Percentiles rank a stretch among this genome's conserved stretches.
These are phyloP conservation scores for Saguinus oedipus DNA, from an alignment of 2,797 vertebrate species.

Conservation along the genomic window DNA sequence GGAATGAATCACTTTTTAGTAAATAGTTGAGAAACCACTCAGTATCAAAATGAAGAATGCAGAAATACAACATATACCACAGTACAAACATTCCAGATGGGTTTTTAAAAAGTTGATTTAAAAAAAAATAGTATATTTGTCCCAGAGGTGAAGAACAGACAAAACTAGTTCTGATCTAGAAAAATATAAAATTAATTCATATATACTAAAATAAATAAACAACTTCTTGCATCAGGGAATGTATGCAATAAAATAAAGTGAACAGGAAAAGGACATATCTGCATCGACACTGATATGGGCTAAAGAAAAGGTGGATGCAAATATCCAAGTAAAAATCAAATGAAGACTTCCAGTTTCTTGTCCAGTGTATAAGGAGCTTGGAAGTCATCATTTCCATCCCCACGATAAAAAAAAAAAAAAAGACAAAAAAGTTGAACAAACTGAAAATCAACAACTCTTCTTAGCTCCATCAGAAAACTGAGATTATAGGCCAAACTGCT, in stretches of 20 bases:
- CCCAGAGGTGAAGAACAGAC: not conserved
- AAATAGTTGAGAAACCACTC: not conserved
- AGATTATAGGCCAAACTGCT: not conserved
- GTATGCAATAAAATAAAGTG: conserved; percentile 1
- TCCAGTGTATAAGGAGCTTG: not conserved
- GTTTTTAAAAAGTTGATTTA: not conserved
- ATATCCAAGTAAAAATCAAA: conserved; percentile 20
- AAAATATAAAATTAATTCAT: conserved; percentile 26
- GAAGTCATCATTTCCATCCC: not conserved
- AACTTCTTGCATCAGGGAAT: conserved; percentile 29
- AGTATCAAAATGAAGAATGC: conserved; percentile 27
- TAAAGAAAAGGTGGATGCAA: not conserved
- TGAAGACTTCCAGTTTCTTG: not conserved
- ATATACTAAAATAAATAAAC: conserved; percentile 1
- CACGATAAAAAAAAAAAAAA: not conserved
- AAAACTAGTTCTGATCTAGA: conserved; percentile 39
- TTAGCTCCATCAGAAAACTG: not conserved
- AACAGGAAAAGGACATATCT: not conserved
- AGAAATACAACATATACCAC: conserved; percentile 13
- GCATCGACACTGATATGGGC: not conserved
- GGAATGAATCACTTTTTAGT: conserved; percentile 25
- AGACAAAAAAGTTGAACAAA: not conserved
- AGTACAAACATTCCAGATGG: not conserved
- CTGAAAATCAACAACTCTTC: not conserved
- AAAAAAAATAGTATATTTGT: not conserved